Percentiles rank a stretch among this genome's conserved stretches.
Conservation (phyloP, 2,113 vertebrate genomes). For the Percina caprodes region DNA sequence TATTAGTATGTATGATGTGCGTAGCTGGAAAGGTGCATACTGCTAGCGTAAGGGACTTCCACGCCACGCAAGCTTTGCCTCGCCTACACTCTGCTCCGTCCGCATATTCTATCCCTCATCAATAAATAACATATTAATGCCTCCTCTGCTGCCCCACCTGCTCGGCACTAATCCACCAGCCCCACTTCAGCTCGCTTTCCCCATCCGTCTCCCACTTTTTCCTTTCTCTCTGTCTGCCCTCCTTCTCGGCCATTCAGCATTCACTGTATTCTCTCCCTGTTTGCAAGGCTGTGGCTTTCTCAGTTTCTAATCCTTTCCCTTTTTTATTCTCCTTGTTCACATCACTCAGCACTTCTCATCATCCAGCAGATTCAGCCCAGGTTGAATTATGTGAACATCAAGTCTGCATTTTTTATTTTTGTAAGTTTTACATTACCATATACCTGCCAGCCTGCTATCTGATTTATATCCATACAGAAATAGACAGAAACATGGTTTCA, state of each 20-base stretch:
- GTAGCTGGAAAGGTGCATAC: constrained; percentile 79
- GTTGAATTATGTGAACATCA: no score
- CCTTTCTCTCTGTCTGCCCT: background rate
- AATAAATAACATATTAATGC: constrained; percentile 83
- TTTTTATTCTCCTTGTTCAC: background rate
- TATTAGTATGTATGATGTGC: constrained; percentile 83
- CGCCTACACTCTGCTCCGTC: constrained; percentile 74
- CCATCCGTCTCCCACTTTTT: background rate
- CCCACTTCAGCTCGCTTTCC: background rate
- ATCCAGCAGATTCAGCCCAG: background rate
- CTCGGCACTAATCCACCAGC: constrained; percentile 43
- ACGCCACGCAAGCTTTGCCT: constrained; percentile 65
- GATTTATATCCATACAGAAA: background rate
- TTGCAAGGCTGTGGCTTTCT: constrained; percentile 1
- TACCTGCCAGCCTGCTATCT: background rate
- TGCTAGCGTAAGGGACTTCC: constrained; percentile 80
- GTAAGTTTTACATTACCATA: background rate
- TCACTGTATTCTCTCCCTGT: background rate
- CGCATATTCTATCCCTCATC: constrained; percentile 79
- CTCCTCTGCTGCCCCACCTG: constrained; percentile 55
- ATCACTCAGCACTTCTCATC: background rate
- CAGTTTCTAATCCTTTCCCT: background rate
- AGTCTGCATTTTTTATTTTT: background rate
- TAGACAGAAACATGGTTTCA: background rate
- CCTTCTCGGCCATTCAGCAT: background rate